Conservation (phyloP, 2,797 vertebrate species). For the Streptopelia turtur region DNA sequence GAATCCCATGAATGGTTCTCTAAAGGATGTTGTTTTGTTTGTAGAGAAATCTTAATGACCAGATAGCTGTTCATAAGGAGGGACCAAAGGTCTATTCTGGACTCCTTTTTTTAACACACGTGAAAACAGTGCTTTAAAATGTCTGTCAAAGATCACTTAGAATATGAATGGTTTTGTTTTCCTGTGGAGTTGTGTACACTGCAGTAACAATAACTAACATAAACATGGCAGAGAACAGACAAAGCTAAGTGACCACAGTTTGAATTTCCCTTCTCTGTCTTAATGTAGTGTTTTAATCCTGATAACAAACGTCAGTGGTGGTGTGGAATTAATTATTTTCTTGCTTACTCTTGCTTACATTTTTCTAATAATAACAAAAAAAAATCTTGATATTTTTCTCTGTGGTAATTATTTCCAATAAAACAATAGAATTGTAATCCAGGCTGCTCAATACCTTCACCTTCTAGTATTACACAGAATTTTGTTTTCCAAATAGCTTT, state of each 20-base stretch:
- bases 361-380: neutral
- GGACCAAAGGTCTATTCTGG: neutral
- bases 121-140: neutral
- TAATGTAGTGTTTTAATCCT: neutral
- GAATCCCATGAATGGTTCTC: rapidly evolving
- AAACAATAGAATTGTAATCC: neutral
- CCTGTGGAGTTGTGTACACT: neutral
- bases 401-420: neutral
- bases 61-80: neutral
- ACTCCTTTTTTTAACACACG: neutral
- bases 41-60: neutral
- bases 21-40: neutral
- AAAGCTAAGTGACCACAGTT: neutral
- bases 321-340: neutral
- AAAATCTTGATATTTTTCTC: neutral
- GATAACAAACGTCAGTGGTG: neutral
- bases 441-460: neutral
- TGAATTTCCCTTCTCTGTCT: neutral
- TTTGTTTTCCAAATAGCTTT: neutral
- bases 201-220: neutral
- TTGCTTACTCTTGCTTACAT: neutral
- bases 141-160: neutral
- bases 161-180: neutral
- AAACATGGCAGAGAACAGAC: neutral
- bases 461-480: neutral